phyloP scores from a whole-genome alignment of 1,140 invertebrate species.

The Vanessa tameamea region DNA sequence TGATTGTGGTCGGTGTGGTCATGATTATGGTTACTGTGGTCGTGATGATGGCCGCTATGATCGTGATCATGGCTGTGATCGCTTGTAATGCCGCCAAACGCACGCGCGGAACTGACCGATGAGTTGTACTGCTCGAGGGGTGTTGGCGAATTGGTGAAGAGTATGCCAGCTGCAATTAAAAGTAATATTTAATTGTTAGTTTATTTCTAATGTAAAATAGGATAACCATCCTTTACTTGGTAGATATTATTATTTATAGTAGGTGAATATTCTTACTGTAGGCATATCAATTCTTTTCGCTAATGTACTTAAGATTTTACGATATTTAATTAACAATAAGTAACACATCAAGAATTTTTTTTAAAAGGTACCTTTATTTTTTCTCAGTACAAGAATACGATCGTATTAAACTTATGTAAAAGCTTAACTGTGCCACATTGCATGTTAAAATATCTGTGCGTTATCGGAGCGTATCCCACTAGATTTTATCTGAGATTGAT shows the following conservation, averaged over 20 bases:
- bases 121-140: conserved; percentile 69
- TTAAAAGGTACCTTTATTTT: neutral
- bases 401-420: conserved; percentile 6
- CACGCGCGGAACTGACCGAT: conserved; percentile 66
- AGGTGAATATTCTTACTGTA: too few relatives aligned
- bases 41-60: conserved; percentile 41
- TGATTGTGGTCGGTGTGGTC: conserved; percentile 29
- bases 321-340: too few relatives aligned
- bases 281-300: too few relatives aligned
- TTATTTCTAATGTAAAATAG: too few relatives aligned
- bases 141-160: conserved; percentile 67
- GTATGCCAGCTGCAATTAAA: conserved; percentile 66
- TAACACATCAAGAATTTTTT: neutral
- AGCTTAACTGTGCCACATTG: conserved; percentile 26
- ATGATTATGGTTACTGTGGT: conserved; percentile 35
- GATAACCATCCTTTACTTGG: too few relatives aligned
- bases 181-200: neutral
- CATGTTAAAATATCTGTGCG: conserved; percentile 15
- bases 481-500: conserved; percentile 7
- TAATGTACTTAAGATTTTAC: too few relatives aligned
- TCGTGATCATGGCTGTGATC: conserved; percentile 44
- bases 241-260: too few relatives aligned
- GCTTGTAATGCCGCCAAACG: conserved; percentile 59
- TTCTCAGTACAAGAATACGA: conserved; percentile 6
- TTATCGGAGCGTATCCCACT: conserved; percentile 17